Conservation (phyloP, 2,888 invertebrate species). For the Aphidius colemani region DNA sequence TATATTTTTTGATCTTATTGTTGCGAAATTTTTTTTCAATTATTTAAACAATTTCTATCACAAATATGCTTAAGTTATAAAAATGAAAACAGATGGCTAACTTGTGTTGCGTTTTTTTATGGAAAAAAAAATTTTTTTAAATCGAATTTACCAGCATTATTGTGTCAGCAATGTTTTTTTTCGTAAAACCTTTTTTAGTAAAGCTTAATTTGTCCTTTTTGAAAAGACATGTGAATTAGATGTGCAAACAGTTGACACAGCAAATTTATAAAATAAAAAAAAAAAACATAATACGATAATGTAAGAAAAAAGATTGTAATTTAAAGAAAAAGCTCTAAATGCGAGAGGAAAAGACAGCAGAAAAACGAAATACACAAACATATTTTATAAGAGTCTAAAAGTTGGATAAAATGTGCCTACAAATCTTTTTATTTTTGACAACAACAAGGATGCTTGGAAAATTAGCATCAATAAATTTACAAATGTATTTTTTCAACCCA, state of each 20-base stretch:
- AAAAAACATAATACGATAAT: neutral
- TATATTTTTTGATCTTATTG: too few species aligned
- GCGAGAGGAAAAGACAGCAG: constrained; percentile 29
- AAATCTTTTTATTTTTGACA: constrained; percentile 38
- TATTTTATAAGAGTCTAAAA: neutral
- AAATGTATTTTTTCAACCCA: constrained; percentile 24
- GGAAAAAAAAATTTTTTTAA: too few species aligned
- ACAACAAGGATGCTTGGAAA: constrained; percentile 43
- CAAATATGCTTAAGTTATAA: too few species aligned
- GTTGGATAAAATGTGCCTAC: constrained; percentile 17
- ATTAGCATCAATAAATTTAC: constrained; percentile 61
- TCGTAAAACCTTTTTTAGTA: too few species aligned
- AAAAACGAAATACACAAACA: constrained; percentile 1
- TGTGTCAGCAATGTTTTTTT: too few species aligned
- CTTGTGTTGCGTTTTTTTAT: too few species aligned
- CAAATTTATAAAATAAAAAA: neutral
- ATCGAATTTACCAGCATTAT: too few species aligned
- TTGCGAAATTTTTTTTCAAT: too few species aligned
- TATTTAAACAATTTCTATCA: too few species aligned
- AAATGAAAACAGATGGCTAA: too few species aligned
- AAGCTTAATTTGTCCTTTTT: too few species aligned
- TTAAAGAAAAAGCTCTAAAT: constrained; percentile 41
- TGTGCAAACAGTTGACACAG: constrained; percentile 14
- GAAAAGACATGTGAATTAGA: constrained; percentile 17
- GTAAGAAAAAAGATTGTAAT: constrained; percentile 6